phyloP scores from a whole-genome alignment of 2,888 invertebrate genomes.

The Mythimna loreyi region DNA sequence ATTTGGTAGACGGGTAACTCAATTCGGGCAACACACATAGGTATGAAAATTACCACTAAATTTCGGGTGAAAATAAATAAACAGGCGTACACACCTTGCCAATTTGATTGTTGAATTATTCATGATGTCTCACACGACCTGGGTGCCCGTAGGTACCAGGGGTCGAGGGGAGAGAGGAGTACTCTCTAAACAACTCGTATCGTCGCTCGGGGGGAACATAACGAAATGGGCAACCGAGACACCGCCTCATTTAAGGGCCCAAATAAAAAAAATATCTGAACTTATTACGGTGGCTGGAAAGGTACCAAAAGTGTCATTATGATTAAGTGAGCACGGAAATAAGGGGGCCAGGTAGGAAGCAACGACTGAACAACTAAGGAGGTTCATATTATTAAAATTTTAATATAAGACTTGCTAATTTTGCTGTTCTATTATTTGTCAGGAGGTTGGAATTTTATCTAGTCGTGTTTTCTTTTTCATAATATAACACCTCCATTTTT shows the following conservation, averaged over 20 bases:
- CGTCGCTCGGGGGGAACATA: conserved; percentile 76
- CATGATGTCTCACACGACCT: conserved; percentile 85
- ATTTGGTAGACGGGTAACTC: conserved; percentile 64
- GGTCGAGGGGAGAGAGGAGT: conserved; percentile 69
- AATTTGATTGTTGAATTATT: conserved; percentile 90
- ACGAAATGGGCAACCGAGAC: conserved; percentile 84
- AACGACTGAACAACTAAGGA: conserved; percentile 47
- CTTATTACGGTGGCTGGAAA: conserved; percentile 73
- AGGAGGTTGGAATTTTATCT: conserved; percentile 2
- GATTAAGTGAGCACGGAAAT: conserved; percentile 69
- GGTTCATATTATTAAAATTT: conserved; percentile 45
- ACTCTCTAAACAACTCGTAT: conserved; percentile 79
- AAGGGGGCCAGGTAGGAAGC: conserved; percentile 59
- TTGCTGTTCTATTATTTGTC: conserved; percentile 41
- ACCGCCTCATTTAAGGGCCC: conserved; percentile 76
- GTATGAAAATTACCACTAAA: conserved; percentile 82
- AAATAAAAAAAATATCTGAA: conserved; percentile 77
- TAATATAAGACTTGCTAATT: conserved; percentile 42
- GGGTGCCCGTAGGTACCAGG: conserved; percentile 61
- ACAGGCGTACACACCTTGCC: conserved; percentile 86
- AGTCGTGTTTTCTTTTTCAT: conserved; percentile 1
- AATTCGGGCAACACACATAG: conserved; percentile 67
- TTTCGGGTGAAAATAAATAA: conserved; percentile 87
- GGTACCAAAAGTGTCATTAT: conserved; percentile 70
- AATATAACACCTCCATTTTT: conserved; percentile 4